Evolutionary conservation across 2,888 invertebrate species (phyloP), one percentile per base, ranked within the genome.

Genomic region (Allolobophora icterica): DNA sequence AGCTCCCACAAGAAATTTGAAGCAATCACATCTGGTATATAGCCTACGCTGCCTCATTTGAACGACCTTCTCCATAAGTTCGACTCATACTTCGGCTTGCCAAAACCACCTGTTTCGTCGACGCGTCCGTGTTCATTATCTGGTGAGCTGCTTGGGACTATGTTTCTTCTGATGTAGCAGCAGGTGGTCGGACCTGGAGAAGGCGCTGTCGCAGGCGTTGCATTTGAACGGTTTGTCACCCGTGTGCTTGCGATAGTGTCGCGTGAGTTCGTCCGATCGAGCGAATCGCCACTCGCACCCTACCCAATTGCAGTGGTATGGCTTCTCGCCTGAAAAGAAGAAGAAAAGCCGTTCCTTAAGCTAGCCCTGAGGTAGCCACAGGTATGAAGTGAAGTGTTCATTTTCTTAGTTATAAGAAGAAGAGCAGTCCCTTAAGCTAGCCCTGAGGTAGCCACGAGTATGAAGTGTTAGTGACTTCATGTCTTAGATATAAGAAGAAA

Each of bases 201-300:
- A 98, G 91, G 98, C 97, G 90, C 98, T 96, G 93, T 98, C 97
- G 95, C 98, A 98, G 92, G 98, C 96, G 94, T 97, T 97, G 95
- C 98, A 98, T 93, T 97, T 97, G 96, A 98, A 98, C 52, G 98
- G 98, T 93, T 98, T 97, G 93, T 98, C 98, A 1, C 98, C 98
- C 30, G 98, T 98, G 96, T 98, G 98, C 95, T 98, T 98, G 93
- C 98, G 96, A 94, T 97, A 98, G 96, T 98, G 98, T 92, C 98
- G 97, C 33, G 98, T 98, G 91, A 98, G 96, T 95, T 98, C 98
- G 96, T 98, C 98, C 6, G 98, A 98, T 93, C 98, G 96, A 17
- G 98, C 98, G 95, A 98, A 98, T 93, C 98, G 97, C 98, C 98
- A 98, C 94, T 97, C 97, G 96, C 98, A 98, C 52, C 98, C 98